Conservation (phyloP, 2,888 invertebrate genomes). For the Clunio marinus region DNA sequence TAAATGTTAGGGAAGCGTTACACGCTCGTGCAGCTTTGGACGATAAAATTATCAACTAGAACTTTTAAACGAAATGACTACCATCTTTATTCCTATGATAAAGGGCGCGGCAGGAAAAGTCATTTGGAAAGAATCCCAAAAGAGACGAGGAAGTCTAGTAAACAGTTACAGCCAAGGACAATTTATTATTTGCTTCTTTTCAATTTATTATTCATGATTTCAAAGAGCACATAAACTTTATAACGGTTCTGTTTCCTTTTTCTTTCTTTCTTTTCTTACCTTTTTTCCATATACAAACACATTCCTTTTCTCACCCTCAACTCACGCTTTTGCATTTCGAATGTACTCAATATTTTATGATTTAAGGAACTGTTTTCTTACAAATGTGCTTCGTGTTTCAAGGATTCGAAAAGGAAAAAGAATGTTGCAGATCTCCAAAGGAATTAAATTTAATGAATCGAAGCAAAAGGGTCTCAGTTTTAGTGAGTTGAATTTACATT, state of each 20-base stretch:
- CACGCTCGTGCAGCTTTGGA: too few relatives aligned
- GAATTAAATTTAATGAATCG: conserved; percentile 24
- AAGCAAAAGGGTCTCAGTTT: conserved; percentile 8
- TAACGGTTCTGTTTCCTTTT: conserved; percentile 9
- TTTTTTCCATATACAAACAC: too few relatives aligned
- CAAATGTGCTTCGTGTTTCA: conserved; percentile 14
- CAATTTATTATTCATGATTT: conserved; percentile 39
- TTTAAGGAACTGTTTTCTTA: conserved; percentile 17
- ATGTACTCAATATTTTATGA: conserved; percentile 37
- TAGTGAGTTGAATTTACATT: background rate
- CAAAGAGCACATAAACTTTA: conserved; percentile 24
- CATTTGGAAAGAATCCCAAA: background rate
- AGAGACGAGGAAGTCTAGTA: background rate
- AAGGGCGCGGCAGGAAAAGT: background rate
- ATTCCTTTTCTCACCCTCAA: background rate
- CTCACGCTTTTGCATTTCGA: conserved; percentile 18
- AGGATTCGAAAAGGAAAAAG: background rate
- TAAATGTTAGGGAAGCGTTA: background rate
- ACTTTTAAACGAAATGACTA: too few relatives aligned
- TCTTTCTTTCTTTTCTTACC: conserved; percentile 1
- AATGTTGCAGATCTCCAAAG: conserved; percentile 6
- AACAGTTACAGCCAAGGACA: conserved; percentile 9
- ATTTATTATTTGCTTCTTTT: conserved; percentile 37
- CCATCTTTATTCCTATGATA: background rate
- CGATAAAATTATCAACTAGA: background rate